Evolutionary conservation across 2,113 vertebrate species (phyloP).

Genomic region (Prionailurus bengalensis): DNA sequence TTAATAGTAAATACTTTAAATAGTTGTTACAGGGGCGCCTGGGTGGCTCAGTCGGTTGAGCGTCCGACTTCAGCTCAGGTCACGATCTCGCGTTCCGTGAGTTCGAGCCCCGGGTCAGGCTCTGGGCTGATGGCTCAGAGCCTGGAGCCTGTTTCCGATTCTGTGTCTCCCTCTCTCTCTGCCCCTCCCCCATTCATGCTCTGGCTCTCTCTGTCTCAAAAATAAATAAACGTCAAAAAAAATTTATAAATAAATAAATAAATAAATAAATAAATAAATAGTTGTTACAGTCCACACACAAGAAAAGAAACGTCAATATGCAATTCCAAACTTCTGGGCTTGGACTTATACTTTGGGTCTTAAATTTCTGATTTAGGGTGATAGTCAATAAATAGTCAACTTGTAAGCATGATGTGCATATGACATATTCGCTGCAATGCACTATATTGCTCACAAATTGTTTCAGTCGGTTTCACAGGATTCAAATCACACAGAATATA

Average conservation of each 20-base stretch:
- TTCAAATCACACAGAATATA: neutral
- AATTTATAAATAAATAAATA: too few species aligned
- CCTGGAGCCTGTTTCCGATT: too few species aligned
- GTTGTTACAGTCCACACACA: neutral
- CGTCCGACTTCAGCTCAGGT: too few species aligned
- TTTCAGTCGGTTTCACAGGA: neutral
- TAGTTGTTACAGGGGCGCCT: neutral
- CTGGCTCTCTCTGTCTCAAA: too few species aligned
- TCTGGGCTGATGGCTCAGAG: too few species aligned
- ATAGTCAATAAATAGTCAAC: neutral
- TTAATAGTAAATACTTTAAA: neutral
- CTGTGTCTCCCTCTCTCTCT: too few species aligned
- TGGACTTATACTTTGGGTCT: neutral
- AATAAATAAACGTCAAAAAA: too few species aligned
- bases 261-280: neutral
- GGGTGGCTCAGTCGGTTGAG: too few species aligned
- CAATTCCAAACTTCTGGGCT: neutral
- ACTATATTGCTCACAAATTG: neutral
- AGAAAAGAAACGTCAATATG: neutral
- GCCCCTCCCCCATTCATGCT: too few species aligned
- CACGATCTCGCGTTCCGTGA: too few species aligned
- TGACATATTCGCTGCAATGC: neutral
- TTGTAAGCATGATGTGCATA: neutral
- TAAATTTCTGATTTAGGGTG: conserved; percentile 15
- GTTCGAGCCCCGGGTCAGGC: too few species aligned